These are phyloP conservation scores for Saxidomus purpurata DNA, from an alignment of 1,140 invertebrate genomes.

Conservation along the genomic window DNA sequence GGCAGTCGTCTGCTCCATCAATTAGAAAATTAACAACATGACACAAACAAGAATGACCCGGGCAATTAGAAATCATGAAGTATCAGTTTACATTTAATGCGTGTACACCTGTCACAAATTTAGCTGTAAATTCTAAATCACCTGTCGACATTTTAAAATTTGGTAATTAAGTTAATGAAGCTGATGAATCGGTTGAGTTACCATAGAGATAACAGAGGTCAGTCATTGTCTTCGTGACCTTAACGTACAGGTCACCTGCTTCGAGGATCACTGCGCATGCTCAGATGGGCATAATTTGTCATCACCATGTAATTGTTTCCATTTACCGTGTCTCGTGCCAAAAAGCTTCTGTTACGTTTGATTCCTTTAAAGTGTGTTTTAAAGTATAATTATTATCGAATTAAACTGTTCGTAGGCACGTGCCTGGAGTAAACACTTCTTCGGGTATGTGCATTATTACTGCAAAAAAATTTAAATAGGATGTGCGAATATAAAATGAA, in stretches of 20 bases:
- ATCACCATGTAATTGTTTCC: background rate
- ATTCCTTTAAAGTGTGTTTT: background rate
- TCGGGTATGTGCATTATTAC: no score
- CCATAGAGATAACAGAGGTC: slow-evolving; percentile 6
- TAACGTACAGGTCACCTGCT: slow-evolving; percentile 21
- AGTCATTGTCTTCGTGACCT: slow-evolving; percentile 24
- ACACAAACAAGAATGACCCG: slow-evolving; percentile 34
- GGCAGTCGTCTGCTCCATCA: background rate
- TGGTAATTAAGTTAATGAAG: slow-evolving; percentile 36
- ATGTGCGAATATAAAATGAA: no score
- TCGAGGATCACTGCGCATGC: slow-evolving; percentile 21
- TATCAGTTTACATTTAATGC: slow-evolving; percentile 40
- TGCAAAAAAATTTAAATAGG: no score
- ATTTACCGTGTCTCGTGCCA: background rate
- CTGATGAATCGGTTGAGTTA: background rate
- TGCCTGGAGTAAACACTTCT: background rate
- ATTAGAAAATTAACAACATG: slow-evolving; percentile 13
- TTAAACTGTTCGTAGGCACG: background rate
- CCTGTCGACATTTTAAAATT: slow-evolving; percentile 35
- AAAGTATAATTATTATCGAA: background rate
- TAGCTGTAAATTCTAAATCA: slow-evolving; percentile 10
- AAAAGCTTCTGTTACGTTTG: background rate
- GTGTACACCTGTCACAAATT: slow-evolving; percentile 39
- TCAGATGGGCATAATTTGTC: background rate
- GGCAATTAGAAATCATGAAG: slow-evolving; percentile 14